A percentile compares a stretch with the other conserved stretches of the same genome.
Conservation (phyloP, 1,140 invertebrate species). For the fruit fly (Drosophila melanogaster) region Release_6_plus_ISO1_MT NT_033777.3:12826501-12827000, state of each 20-base stretch:
- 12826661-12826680: constrained; percentile 70
- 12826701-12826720: constrained; percentile 31
- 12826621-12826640: constrained; percentile 17
- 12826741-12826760: constrained; percentile 48
- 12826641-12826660: constrained; percentile 72
- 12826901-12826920: constrained; percentile 75
- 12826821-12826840: neutral
- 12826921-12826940: constrained; percentile 63
- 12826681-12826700: constrained; percentile 68
- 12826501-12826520: constrained; percentile 42
- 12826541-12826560: constrained; percentile 58
- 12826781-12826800: constrained; percentile 30
- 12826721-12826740: constrained; percentile 76
- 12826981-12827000: constrained; percentile 54
- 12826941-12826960: constrained; percentile 6
- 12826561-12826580: constrained; percentile 54
- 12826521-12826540: constrained; percentile 80
- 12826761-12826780: neutral
- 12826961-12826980: neutral
- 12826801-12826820: constrained; percentile 11
- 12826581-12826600: constrained; percentile 1
- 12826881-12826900: constrained; percentile 65
- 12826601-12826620: neutral
- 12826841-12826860: neutral
- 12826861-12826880: constrained; percentile 11